Evolutionary conservation across 2,113 vertebrate genomes (phyloP).

Genomic region (Cephalopholis sonnerati): DNA sequence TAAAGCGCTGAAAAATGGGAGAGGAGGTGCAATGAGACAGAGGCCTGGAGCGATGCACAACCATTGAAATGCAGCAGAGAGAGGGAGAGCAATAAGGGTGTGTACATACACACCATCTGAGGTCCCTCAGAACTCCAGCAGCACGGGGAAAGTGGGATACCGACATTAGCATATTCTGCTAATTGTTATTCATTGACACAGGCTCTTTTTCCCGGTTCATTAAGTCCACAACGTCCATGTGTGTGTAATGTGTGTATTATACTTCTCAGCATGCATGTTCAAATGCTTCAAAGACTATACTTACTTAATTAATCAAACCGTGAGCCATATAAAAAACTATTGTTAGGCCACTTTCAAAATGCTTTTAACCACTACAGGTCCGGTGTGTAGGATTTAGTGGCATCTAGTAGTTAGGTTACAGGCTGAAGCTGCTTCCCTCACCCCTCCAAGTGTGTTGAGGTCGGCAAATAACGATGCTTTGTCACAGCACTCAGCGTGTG

Average conservation of each 20-base stretch:
- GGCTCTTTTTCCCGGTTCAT: slow-evolving; percentile 40
- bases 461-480: too few relatives aligned
- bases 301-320: neutral
- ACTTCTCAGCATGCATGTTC: slow-evolving; percentile 24
- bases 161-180: slow-evolving; percentile 72
- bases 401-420: too few relatives aligned
- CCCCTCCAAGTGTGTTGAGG: too few relatives aligned
- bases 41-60: slow-evolving; percentile 57
- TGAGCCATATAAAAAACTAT: neutral
- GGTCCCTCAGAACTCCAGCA: slow-evolving; percentile 36
- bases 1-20: slow-evolving; percentile 70
- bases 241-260: slow-evolving; percentile 24
- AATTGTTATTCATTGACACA: slow-evolving; percentile 71
- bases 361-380: neutral
- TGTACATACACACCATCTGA: slow-evolving; percentile 39
- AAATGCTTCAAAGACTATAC: slow-evolving; percentile 1
- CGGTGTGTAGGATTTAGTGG: too few relatives aligned
- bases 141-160: slow-evolving; percentile 35
- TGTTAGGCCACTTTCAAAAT: neutral
- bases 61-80: slow-evolving; percentile 56
- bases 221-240: slow-evolving; percentile 21
- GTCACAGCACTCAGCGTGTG: too few relatives aligned
- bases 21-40: slow-evolving; percentile 64
- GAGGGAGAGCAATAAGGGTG: slow-evolving; percentile 4
- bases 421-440: too few relatives aligned